These are phyloP conservation scores for Adelphocoris suturalis DNA, from an alignment of 2,888 invertebrate genomes.

Conservation along the genomic window DNA sequence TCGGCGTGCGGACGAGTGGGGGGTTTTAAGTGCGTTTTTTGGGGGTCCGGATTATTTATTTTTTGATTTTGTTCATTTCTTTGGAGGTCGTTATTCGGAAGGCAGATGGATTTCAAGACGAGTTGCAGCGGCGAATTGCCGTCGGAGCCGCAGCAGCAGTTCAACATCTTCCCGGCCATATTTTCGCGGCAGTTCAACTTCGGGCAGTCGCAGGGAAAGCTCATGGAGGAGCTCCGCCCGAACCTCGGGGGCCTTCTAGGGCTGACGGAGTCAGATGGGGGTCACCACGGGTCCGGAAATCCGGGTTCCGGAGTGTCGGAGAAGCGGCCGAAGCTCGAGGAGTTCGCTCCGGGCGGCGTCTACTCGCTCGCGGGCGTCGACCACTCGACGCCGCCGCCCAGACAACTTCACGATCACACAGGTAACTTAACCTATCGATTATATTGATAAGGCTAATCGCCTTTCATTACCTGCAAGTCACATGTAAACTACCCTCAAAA, in stretches of 20 bases:
- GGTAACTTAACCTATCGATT: conserved; percentile 66
- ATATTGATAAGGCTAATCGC: neutral
- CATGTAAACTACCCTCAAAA: too few relatives aligned
- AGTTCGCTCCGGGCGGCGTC: conserved; percentile 71
- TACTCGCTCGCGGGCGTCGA: conserved; percentile 71
- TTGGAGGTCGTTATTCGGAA: neutral
- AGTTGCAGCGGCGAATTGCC: conserved; percentile 74
- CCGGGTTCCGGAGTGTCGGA: conserved; percentile 56
- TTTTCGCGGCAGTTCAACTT: conserved; percentile 88
- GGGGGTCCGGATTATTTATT: too few relatives aligned
- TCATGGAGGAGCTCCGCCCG: conserved; percentile 93
- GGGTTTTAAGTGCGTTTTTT: neutral
- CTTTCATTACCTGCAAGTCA: too few relatives aligned
- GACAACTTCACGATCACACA: conserved; percentile 75
- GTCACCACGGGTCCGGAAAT: conserved; percentile 64
- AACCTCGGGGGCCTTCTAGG: conserved; percentile 90
- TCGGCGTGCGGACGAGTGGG: neutral
- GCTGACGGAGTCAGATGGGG: conserved; percentile 79
- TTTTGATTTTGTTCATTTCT: neutral
- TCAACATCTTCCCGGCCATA: conserved; percentile 94
- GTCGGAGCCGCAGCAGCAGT: conserved; percentile 84
- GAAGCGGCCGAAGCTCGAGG: conserved; percentile 73
- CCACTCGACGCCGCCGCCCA: conserved; percentile 74
- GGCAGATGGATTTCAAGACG: conserved; percentile 73
- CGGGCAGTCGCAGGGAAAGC: conserved; percentile 79